Conservation (phyloP, 2,113 vertebrate species). For the Heptranchias perlo region DNA sequence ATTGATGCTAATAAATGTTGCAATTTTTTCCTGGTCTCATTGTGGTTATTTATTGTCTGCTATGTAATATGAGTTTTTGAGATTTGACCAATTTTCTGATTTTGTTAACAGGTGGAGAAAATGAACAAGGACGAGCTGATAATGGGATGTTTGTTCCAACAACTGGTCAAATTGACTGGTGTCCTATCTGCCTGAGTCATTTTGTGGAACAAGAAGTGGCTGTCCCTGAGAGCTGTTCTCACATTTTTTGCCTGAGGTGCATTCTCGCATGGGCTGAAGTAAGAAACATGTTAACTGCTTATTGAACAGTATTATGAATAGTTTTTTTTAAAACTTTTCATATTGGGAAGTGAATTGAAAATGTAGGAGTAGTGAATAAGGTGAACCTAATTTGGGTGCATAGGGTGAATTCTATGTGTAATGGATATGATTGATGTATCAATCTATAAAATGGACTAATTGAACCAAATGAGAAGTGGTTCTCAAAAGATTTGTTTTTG, state of each 20-base stretch:
- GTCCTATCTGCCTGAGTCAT: conserved; percentile 85
- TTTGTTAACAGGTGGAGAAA: conserved; percentile 63
- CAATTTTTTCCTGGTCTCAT: neutral
- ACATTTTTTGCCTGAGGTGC: conserved; percentile 85
- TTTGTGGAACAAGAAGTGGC: conserved; percentile 70
- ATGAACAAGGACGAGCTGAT: conserved; percentile 48
- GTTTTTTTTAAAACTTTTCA: neutral
- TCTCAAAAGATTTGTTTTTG: neutral
- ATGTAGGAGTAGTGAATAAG: neutral
- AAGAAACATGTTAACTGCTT: conserved; percentile 43
- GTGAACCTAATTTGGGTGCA: neutral
- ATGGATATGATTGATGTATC: neutral
- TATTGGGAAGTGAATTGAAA: neutral
- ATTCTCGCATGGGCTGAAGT: conserved; percentile 96
- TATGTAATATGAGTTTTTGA: neutral
- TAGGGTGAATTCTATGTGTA: neutral
- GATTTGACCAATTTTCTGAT: conserved; percentile 43
- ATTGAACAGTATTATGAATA: neutral
- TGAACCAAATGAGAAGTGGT: neutral
- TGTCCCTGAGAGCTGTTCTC: conserved; percentile 83
- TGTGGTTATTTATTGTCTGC: neutral
- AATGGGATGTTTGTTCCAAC: conserved; percentile 49
- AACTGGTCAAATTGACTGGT: conserved; percentile 60
- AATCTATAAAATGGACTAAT: neutral
- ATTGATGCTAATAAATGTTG: neutral